Evolutionary conservation across 37 sponge, comb jelly and placozoan genomes (phyloP), one percentile per base, ranked within the genome.

Genomic region (Theonella swinhoei): DNA sequence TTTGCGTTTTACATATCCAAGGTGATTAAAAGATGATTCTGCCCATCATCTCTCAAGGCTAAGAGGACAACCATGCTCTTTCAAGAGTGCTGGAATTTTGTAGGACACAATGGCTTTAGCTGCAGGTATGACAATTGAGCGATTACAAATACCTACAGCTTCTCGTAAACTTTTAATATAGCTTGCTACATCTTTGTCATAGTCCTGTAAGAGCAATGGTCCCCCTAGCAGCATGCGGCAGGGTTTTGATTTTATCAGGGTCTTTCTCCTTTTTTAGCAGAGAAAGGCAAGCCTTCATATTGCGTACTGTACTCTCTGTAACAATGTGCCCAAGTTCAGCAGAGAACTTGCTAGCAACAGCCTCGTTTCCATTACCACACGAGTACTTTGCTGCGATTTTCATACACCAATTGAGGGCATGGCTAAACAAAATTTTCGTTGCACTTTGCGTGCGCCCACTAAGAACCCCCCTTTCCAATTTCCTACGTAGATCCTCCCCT

Each of bases 141-240:
- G 9, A 64, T 78, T 78, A 7, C 62, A 65, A 78, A 78, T 78
- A 23, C 79, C 79, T 38, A 65, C 79, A 43, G 79, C 79, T 22
- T 5, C 30, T 62, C 66, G 36, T 29, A 63, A 61, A 17, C 29
- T 62, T 64, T 36, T 64, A 23, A 78, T 63, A 34, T 78, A 78
- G 7, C 29, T 29, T 25, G 20, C 29, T 47, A 47, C 54, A 47
- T 47, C 54, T 14, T 47, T 47, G 54, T 47, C 54, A 47, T 14
- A 14, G 7, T 14, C 54, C 54, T n/a, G n/a, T n/a, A n/a, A n/a
- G n/a, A n/a, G n/a, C 54, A 47, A 7, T 47, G 54, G 7, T 47
- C 54, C 54, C 54, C 54, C 54, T 47, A 47, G 54, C 54, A 47
- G 54, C 54, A 47, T 14, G 54, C 54, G 14, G 54, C 54, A 47